Percentiles rank a stretch among this genome's conserved stretches.
phyloP scores from a whole-genome alignment of 2,113 vertebrate species.

The Trichomycterus rosablanca region DNA sequence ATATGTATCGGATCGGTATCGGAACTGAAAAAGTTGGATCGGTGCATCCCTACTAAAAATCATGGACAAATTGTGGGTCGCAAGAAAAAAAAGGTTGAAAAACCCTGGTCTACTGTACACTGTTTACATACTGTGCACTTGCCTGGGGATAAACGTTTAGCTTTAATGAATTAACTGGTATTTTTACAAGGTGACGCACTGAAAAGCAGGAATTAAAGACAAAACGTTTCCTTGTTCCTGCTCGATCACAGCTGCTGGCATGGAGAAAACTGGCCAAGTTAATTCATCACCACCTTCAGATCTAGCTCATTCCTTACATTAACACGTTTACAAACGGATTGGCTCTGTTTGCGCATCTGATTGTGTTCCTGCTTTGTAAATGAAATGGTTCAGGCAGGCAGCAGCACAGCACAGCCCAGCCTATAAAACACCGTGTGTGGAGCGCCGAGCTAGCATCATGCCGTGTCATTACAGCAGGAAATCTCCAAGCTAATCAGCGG shows the following conservation, averaged over 20 bases:
- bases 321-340: constrained; percentile 46
- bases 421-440: no score
- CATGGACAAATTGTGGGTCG: no score
- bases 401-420: no score
- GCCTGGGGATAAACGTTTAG: constrained; percentile 27
- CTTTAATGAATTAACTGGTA: constrained; percentile 21
- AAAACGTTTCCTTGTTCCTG: constrained; percentile 13
- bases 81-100: no score
- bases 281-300: constrained; percentile 32
- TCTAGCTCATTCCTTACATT: constrained; percentile 44
- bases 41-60: no score
- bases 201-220: constrained; percentile 24
- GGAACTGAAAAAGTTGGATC: no score
- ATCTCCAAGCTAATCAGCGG: constrained; percentile 42
- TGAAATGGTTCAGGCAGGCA: constrained; percentile 33
- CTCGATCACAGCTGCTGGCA: constrained; percentile 25
- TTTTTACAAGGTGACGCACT: constrained; percentile 21
- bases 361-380: constrained; percentile 4
- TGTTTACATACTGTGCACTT: no score
- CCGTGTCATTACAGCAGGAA: constrained; percentile 39
- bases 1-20: no score
- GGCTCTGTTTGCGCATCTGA: constrained; percentile 13
- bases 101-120: no score
- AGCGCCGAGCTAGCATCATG: constrained; percentile 22
- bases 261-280: constrained; percentile 30